These are phyloP conservation scores for Poeciliopsis turrubarensis DNA, from an alignment of 2,113 vertebrate genomes.

Conservation along the genomic window DNA sequence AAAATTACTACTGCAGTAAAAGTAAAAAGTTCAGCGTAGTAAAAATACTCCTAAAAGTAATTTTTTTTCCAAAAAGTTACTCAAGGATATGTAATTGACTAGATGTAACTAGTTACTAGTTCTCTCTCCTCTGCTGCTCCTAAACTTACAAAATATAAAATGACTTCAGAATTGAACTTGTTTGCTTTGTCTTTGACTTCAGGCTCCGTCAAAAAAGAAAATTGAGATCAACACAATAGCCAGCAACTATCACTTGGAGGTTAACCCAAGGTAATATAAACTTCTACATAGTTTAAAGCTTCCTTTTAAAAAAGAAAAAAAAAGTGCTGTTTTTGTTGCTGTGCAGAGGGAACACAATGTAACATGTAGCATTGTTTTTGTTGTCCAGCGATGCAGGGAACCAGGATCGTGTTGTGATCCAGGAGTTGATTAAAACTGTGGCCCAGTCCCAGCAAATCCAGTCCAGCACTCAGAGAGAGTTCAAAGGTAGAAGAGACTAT, in stretches of 20 bases:
- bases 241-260: conserved; percentile 98
- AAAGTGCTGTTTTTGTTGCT: neutral
- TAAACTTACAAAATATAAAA: too few species aligned
- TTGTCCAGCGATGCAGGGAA: conserved; percentile 89
- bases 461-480: conserved; percentile 92
- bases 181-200: neutral
- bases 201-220: conserved; percentile 99
- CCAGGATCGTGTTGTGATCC: conserved; percentile 95
- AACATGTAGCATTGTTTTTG: conserved; percentile 5
- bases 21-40: too few species aligned
- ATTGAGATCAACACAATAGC: conserved; percentile 98
- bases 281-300: neutral
- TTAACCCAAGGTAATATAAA: conserved; percentile 85
- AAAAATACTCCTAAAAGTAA: too few species aligned
- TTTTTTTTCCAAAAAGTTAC: too few species aligned
- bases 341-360: neutral
- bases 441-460: conserved; percentile 98
- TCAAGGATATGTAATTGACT: too few species aligned
- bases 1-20: too few species aligned
- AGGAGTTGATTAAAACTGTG: conserved; percentile 96
- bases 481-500: conserved; percentile 86
- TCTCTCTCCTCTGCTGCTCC: too few species aligned
- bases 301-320: neutral
- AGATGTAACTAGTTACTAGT: too few species aligned
- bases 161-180: too few species aligned